Base-by-base conservation (phyloP, 2,797 vertebrate species). In the Schizopygopsis pylzovi region DNA sequence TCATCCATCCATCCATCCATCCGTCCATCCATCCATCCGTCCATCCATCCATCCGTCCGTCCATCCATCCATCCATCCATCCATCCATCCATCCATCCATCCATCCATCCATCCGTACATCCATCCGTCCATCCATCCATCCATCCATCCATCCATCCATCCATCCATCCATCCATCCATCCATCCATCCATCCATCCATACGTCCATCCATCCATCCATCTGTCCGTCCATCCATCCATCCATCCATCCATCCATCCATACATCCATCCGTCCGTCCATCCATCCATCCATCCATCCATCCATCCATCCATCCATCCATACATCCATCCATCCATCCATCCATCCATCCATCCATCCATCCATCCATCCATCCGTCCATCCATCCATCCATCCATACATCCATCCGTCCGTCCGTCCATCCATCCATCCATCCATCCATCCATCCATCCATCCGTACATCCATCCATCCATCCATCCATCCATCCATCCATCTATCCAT, bases 11-110 rank as follows among this genome's bases (percentile, higher is more conserved):
- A 9, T 25, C 56, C 0, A 25, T 61, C 8, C 0, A 10, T 59
- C 22, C 3, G 3, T 73, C 70, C 0, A n/a, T 25, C n/a, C 1
- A 1, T 25, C 59, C 0, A 1, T 25, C n/a, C 0, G 1, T 61
- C n/a, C 0, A 2, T 61, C 59, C 0, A 5, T 25, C 59, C 0
- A 25, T 25, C 16, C 6, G 73, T 33, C 63, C 1, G 3, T 67
- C 6, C 8, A 25, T 12, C 56, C 0, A 9, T 25, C 56, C 0
- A 25, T 12, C 56, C 0, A 15, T 65, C 61, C 2, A 6, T 63
- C 61, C 1, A 6, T 33, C 61, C 2, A 65, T 65, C 61, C 2
- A 15, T 6, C 10, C 0, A 28, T 63, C 12, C 1, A 15, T 28
- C 61, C 0, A 28, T 61, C n/a, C 0, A 25, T 61, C 59, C 0